Base-by-base conservation (phyloP, 2,888 invertebrate genomes). In the Leptinotarsa haldemani region DNA sequence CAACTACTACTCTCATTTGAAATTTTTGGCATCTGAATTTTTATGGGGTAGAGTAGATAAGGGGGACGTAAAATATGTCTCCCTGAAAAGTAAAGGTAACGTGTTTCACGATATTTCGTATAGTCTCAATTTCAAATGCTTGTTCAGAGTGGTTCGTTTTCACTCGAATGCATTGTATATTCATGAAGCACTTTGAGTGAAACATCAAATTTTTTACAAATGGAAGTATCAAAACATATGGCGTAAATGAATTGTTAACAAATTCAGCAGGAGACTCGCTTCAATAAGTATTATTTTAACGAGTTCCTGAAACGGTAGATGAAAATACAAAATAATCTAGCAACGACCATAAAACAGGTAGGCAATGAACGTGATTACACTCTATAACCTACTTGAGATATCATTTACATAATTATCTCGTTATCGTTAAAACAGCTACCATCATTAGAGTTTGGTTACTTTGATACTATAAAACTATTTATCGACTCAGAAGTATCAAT, bases 181-280 rank as follows among this genome's bases (percentile, higher is more conserved):
- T 40, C 40, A 40, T 40, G 40, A 40, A 40, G 9, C 40, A 40
- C 9, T 40, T 9, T 40, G 40, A 40, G 9, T 40, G 30, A 30
- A 16, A 48, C 48, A 48, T 16, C 15, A 16, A 61, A 22, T 16
- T 25, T 30, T 61, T 61, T n/a, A 30, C 56, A 15, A 56, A 56
- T 40, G 12, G 9, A 22, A 56, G 20, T 56, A 22, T 56, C 22
- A 20, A 56, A 56, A 4, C 20, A 15, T 15, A 40, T 40, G 40
- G 40, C 40, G 9, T 9, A 40, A 30, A 30, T 40, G 40, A 40
- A 40, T 40, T 40, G 9, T 56, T 65, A 69, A 65, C 73, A 65
- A 65, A 73, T 65, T 73, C 65, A 65, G 48, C 65, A n/a, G 61
- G 58, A 69, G 66, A 65, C 73, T 69, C 25, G 69, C 50, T 69